These are phyloP conservation scores for Nipponia nippon DNA, from an alignment of 2,113 vertebrate species.

Conservation along the genomic window DNA sequence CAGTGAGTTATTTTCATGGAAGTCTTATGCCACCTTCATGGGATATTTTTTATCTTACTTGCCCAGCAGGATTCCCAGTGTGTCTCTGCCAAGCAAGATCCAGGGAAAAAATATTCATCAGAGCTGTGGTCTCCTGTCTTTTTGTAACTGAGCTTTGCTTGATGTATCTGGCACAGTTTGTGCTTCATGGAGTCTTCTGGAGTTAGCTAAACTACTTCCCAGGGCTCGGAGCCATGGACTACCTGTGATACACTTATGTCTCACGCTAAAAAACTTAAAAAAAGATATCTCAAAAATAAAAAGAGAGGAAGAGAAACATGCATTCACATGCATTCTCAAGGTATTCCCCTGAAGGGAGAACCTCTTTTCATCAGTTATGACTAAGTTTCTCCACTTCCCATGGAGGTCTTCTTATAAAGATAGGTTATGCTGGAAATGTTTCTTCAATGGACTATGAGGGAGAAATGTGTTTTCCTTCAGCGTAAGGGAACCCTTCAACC, in stretches of 20 bases:
- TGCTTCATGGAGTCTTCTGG: background rate
- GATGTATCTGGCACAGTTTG: background rate
- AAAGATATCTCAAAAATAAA: background rate
- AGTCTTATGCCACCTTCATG: slow-evolving; percentile 35
- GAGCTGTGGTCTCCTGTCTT: background rate
- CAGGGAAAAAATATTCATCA: background rate
- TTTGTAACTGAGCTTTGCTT: background rate
- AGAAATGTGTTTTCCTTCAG: background rate
- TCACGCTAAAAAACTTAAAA: background rate
- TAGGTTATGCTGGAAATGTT: background rate
- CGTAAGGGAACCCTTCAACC: background rate
- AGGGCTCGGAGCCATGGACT: rapidly evolving
- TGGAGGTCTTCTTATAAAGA: background rate
- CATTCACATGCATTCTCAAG: background rate
- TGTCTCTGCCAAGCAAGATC: background rate
- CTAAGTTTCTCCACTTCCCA: background rate
- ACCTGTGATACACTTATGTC: background rate
- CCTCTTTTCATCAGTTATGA: background rate
- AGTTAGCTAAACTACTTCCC: background rate
- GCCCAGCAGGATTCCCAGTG: background rate
- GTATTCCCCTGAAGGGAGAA: background rate
- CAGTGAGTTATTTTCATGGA: slow-evolving; percentile 61
- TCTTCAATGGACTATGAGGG: background rate
- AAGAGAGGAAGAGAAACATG: background rate
- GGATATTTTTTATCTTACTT: slow-evolving; percentile 35